Base-by-base conservation (phyloP, 2,888 invertebrate species). In the Euplexia lucipara region DNA sequence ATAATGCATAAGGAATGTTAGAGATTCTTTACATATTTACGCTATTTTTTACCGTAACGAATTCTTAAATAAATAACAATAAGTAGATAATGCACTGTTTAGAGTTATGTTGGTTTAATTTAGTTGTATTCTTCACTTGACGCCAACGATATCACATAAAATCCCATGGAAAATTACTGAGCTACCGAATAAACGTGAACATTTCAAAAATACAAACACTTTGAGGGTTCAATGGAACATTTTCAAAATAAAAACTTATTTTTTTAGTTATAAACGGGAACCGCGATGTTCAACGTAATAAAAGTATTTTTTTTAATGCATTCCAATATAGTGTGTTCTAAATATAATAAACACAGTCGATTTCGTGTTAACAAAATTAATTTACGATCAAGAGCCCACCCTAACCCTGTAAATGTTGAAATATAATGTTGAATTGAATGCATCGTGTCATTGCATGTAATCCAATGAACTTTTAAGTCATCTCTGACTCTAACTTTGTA, bases 401-500 rank as follows among this genome's bases (percentile, higher is more conserved):
- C 1, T 18, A 0, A 12, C 12, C 30, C 7, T 8, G 7, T 39
- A 47, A 37, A 61, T 32, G 59, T 49, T 39, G 32, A 48, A 72
- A 68, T 70, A 34, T 67, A 74, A 69, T 37, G 32, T 77, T 44
- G 78, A 79, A 79, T 81, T 72, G 30, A 66, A 54, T 61, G 45
- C 67, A 75, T 70, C 49, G 63, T 76, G 74, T 67, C 71, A 78
- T 78, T 72, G 74, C 44, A 59, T 82, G 83, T 91, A 91, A 92
- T 91, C 91, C 88, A 87, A 91, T 92, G 79, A 88, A 90, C 82
- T 91, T 90, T 86, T 91, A 91, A 75, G 91, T 86, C 85, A 86
- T 90, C 91, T 68, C 59, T 59, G 65, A 52, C 70, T 75, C 54
- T 70, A 67, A 62, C 60, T 16, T 26, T 57, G 61, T 26, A 32